phyloP scores from a whole-genome alignment of 1,140 invertebrate genomes.

The Pogonus chalceus region DNA sequence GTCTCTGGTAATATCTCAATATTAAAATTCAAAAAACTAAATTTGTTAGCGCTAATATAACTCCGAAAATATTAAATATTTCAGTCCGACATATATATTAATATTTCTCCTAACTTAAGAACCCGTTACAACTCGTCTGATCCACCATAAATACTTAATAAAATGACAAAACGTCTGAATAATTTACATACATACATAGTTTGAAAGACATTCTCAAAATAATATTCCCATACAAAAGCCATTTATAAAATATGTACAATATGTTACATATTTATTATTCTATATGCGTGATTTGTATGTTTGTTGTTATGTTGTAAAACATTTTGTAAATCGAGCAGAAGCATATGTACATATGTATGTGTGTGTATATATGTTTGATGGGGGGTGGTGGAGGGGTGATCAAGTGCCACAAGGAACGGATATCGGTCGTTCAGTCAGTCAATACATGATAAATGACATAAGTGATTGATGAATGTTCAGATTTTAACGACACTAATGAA shows the following conservation, averaged over 20 bases:
- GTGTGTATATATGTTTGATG: neutral
- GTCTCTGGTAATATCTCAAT: too few species aligned
- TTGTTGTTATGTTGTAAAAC: conserved; percentile 15
- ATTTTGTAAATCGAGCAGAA: neutral
- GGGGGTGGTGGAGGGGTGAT: too few species aligned
- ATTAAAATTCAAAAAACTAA: too few species aligned
- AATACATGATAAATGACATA: neutral
- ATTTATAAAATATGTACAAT: conserved; percentile 21
- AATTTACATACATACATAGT: too few species aligned
- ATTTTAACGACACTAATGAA: too few species aligned
- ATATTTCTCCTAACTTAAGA: too few species aligned
- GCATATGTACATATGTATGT: neutral
- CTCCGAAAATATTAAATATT: too few species aligned
- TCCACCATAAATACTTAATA: too few species aligned
- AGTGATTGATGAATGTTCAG: neutral
- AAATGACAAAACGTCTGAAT: too few species aligned
- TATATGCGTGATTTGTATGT: conserved; percentile 15
- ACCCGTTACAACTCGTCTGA: too few species aligned
- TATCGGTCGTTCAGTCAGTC: neutral
- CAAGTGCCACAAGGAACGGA: neutral
- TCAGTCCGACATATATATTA: too few species aligned
- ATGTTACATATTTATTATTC: conserved; percentile 21
- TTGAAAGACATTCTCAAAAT: conserved; percentile 18
- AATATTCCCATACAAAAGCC: conserved; percentile 20
- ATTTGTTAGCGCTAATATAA: too few species aligned